phyloP scores from a whole-genome alignment of 2,797 vertebrate species.

The Siniperca scherzeri region DNA sequence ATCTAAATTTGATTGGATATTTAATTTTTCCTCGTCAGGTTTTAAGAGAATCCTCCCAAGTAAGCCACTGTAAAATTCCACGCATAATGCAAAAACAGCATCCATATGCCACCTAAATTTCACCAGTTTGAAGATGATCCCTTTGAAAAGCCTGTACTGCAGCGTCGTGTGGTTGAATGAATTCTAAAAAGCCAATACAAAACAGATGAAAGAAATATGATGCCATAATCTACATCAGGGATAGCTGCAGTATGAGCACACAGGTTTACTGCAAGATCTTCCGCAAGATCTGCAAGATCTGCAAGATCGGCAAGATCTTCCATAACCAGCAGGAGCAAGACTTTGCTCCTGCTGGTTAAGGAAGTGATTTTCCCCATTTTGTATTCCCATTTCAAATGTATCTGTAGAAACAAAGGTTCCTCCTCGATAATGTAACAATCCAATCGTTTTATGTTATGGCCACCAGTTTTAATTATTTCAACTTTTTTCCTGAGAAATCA shows the following conservation, averaged over 20 bases:
- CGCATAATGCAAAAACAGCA: not conserved
- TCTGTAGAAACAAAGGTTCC: not conserved
- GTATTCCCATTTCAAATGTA: no score
- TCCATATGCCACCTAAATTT: slow-evolving; percentile 18
- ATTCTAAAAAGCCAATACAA: not conserved
- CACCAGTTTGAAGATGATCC: not conserved
- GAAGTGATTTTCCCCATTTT: no score
- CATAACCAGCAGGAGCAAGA: no score
- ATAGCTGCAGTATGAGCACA: not conserved
- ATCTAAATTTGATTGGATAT: slow-evolving; percentile 6
- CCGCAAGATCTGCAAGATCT: no score
- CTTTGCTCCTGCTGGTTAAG: no score
- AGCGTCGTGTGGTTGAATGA: not conserved
- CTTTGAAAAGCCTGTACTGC: not conserved
- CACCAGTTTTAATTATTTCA: not conserved
- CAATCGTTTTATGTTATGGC: no score
- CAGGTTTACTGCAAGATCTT: not conserved
- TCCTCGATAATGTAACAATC: not conserved
- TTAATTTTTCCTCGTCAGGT: not conserved
- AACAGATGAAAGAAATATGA: not conserved
- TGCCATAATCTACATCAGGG: not conserved
- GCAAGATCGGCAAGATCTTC: no score
- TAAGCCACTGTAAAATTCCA: not conserved
- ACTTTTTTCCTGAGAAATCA: not conserved
- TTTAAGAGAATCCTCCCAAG: slow-evolving; percentile 1